phyloP scores from a whole-genome alignment of 2,113 vertebrate species.

The Chloropsis cyanopogon region DNA sequence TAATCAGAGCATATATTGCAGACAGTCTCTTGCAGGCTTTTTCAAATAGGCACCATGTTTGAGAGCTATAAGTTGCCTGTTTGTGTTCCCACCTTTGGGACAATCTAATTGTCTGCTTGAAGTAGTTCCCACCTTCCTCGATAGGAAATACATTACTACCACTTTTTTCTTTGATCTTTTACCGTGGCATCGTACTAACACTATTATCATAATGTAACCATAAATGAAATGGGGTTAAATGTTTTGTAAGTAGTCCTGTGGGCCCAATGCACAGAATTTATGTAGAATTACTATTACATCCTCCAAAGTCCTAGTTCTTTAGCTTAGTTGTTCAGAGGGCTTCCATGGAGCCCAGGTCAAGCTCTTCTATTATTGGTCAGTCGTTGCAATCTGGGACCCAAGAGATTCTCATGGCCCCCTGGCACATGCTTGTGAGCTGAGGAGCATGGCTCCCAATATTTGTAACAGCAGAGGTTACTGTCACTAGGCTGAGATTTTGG shows the following conservation, averaged over 20 bases:
- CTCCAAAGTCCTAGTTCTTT: background rate
- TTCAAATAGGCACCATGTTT: background rate
- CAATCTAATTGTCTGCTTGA: background rate
- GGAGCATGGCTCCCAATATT: background rate
- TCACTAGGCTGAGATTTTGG: background rate
- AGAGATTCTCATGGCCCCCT: background rate
- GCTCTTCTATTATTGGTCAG: background rate
- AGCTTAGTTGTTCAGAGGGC: background rate
- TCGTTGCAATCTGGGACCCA: background rate
- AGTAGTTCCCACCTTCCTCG: background rate
- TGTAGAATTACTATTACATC: background rate
- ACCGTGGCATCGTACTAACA: background rate
- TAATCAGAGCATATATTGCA: slow-evolving; percentile 31
- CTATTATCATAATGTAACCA: background rate
- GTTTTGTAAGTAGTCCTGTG: background rate
- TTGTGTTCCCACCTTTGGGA: background rate
- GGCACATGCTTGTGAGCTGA: background rate
- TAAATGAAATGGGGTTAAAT: background rate
- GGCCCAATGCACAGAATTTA: background rate
- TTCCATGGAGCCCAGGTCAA: background rate
- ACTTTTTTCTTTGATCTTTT: background rate
- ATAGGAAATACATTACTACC: background rate
- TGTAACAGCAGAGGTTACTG: background rate
- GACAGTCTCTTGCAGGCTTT: background rate
- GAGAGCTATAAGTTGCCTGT: background rate